Evolutionary conservation across 2,888 invertebrate genomes (phyloP).

Genomic region (Omphaloscelis lunosa): DNA sequence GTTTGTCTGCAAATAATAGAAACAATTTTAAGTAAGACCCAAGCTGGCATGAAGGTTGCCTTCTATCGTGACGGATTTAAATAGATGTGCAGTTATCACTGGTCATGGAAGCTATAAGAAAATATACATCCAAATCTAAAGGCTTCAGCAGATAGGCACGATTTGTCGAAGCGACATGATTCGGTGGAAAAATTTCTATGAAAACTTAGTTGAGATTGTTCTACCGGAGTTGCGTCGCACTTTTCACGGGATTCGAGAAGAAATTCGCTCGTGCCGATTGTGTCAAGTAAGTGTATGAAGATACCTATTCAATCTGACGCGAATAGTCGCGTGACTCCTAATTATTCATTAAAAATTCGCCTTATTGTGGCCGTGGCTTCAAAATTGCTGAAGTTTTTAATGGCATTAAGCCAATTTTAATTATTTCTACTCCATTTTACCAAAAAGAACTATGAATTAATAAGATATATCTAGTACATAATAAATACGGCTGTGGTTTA

Average conservation of each 20-base stretch:
- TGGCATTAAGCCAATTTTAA: no score
- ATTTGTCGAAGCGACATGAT: neutral
- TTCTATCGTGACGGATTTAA: neutral
- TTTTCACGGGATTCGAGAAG: neutral
- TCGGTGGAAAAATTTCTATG: neutral
- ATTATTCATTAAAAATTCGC: neutral
- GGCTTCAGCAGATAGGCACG: neutral
- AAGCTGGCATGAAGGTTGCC: neutral
- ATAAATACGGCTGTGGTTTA: neutral
- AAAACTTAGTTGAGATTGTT: neutral
- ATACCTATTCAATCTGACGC: neutral
- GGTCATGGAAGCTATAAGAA: neutral
- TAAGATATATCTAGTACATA: neutral
- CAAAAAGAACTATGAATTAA: neutral
- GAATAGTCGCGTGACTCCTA: neutral
- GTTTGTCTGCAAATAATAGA: conserved; percentile 75
- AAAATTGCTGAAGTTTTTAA: neutral
- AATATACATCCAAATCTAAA: neutral
- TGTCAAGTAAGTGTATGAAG: neutral
- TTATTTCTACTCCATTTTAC: neutral
- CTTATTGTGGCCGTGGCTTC: neutral
- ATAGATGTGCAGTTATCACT: neutral
- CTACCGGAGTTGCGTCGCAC: neutral
- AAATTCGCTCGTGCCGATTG: neutral
- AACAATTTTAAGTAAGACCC: neutral